Base-by-base conservation (phyloP, 2,888 invertebrate species). In the Lycia hirtaria region DNA sequence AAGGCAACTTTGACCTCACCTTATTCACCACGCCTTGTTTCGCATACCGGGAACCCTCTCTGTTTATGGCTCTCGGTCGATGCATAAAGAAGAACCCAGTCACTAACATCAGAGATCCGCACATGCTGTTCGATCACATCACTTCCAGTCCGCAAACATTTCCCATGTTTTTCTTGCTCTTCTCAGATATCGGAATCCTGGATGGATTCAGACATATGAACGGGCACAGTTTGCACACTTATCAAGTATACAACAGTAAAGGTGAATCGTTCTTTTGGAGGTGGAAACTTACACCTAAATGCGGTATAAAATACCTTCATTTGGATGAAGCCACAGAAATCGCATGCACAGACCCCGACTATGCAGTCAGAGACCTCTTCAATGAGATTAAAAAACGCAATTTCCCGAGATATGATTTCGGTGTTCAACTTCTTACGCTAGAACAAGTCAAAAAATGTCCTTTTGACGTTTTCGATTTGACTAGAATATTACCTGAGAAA, bases 121-220 rank as follows among this genome's bases (percentile, higher is more conserved):
- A 78, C 2, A 83, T 84, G 78, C 75, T 82, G 50, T 94, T 93
- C 93, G 94, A 94, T 68, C 89, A 92, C 62, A 66, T 92, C 22
- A 85, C 88, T 1, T 70, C 88, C 14, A 81, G 85, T 7, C 93
- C 93, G 0, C 96, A 97, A 81, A 92, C 95, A 0, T 93, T 94
- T 1, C 97, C 98, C 76, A 35, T 96, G 72, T 88, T 94, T 14
- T 91, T 96, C 81, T 94, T 97, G 85, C 83, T 96, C 62, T 96
- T 97, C 74, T 93, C 96, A 5, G 98, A 98, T 84, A 94, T 96
- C 66, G 98, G 98, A 19, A 96, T 96, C 63, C 98, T 98, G 0
- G 96, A 97, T 80, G 98, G 98, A 2, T 95, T 94, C 82, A 93
- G 97, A 26, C 94, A 95, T 80, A 98, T 98, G 97, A 96, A 98